Conservation (phyloP, 2,113 vertebrate genomes). For the Pseudopipra pipra region DNA sequence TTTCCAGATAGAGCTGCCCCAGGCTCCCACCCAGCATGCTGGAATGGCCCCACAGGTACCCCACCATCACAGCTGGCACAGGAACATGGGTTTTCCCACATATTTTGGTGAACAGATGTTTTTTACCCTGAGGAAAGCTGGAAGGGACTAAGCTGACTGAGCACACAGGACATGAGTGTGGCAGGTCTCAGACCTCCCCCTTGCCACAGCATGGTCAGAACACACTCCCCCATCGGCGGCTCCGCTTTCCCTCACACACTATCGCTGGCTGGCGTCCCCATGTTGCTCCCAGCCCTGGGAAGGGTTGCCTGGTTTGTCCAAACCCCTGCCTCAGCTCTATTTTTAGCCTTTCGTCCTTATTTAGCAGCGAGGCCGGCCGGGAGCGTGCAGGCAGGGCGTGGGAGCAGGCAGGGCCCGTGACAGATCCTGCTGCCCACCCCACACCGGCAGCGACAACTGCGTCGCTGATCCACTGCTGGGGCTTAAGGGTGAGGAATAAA, state of each 20-base stretch:
- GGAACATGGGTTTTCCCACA: rapidly evolving
- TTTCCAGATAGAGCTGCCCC: not conserved
- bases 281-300: not conserved
- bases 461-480: not conserved
- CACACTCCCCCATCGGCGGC: not conserved
- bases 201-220: not conserved
- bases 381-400: not conserved
- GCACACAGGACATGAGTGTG: not conserved
- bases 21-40: rapidly evolving
- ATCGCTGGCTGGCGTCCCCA: not conserved
- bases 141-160: not conserved
- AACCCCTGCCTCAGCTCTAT: slow-evolving; percentile 36
- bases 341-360: slow-evolving; percentile 68
- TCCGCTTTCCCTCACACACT: rapidly evolving
- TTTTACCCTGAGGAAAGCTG: not conserved
- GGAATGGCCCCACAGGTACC: not conserved
- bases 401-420: not conserved
- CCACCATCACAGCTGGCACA: rapidly evolving
- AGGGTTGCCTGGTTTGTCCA: not conserved
- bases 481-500: slow-evolving; percentile 54
- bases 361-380: slow-evolving; percentile 27
- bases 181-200: not conserved
- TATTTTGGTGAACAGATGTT: not conserved
- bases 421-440: not conserved
- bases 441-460: slow-evolving; percentile 32